Evolutionary conservation across 2,888 invertebrate species (phyloP).

Genomic region (Andrena camellia): DNA sequence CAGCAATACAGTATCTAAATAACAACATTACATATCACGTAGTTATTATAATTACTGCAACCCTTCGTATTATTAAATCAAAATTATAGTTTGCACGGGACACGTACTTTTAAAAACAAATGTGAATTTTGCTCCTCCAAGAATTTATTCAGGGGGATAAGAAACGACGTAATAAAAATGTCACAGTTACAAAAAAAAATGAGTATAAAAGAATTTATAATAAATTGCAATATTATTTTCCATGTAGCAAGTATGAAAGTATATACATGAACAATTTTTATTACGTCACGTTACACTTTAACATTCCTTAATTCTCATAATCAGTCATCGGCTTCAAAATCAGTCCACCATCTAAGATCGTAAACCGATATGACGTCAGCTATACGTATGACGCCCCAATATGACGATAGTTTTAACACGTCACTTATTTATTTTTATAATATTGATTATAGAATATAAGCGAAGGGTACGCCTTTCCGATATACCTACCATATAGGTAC

Average conservation of each 20-base stretch:
- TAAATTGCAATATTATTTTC: not conserved
- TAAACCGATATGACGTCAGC: not conserved
- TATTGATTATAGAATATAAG: constrained; percentile 6
- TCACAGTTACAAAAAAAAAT: too few species aligned
- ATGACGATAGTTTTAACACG: not conserved
- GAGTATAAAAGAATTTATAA: too few species aligned
- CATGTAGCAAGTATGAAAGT: too few species aligned
- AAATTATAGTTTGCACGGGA: too few species aligned
- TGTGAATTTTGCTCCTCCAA: too few species aligned
- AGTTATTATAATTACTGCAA: too few species aligned
- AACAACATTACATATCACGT: too few species aligned
- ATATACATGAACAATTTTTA: not conserved
- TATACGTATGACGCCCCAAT: constrained; percentile 15
- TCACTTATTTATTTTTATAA: constrained; percentile 23
- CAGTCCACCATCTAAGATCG: not conserved
- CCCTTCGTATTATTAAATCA: too few species aligned
- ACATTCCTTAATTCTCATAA: not conserved
- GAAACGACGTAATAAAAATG: too few species aligned
- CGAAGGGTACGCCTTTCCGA: not conserved
- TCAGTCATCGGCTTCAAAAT: constrained; percentile 3
- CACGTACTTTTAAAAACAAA: too few species aligned
- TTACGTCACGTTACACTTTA: constrained; percentile 3
- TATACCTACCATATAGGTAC: not conserved
- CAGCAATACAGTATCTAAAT: too few species aligned
- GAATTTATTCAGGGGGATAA: too few species aligned